A percentile compares a stretch with the other conserved stretches of the same genome.
phyloP scores from a whole-genome alignment of 1,140 invertebrate genomes.

The Rhagoletis zephyria region DNA sequence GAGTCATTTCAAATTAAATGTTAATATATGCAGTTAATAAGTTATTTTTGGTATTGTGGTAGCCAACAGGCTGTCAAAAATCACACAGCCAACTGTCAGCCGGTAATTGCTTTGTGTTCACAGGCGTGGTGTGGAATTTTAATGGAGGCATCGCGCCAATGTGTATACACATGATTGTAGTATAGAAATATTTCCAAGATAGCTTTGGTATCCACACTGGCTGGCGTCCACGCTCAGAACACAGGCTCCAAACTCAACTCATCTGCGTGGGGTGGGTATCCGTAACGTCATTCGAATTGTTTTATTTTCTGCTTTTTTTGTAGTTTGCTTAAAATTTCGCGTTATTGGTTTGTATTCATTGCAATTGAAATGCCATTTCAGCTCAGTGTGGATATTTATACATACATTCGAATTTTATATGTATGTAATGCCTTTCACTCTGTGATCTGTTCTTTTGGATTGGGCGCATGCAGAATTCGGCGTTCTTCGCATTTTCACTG shows the following conservation, averaged over 20 bases:
- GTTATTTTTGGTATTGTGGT: constrained; percentile 69
- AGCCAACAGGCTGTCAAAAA: constrained; percentile 72
- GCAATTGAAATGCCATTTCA: constrained; percentile 3
- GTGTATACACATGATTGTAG: background rate
- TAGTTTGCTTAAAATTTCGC: no score
- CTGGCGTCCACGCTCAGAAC: background rate
- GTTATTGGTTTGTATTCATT: no score
- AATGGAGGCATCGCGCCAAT: constrained; percentile 59
- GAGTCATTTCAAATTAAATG: constrained; percentile 67
- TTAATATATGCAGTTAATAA: constrained; percentile 73
- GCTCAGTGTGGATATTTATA: background rate
- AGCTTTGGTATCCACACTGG: no score
- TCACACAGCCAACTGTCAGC: constrained; percentile 66
- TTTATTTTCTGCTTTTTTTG: background rate
- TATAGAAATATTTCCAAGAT: background rate
- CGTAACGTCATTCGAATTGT: background rate
- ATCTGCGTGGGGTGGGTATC: background rate
- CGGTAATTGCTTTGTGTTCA: constrained; percentile 64
- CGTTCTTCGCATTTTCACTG: background rate
- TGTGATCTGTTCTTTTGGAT: background rate
- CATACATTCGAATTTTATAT: background rate
- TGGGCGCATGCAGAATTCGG: background rate
- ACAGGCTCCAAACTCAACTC: background rate
- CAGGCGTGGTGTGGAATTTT: constrained; percentile 69
- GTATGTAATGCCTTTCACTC: background rate